Conservation (phyloP, 2,113 vertebrate species). For the Triplophysa rosa region DNA sequence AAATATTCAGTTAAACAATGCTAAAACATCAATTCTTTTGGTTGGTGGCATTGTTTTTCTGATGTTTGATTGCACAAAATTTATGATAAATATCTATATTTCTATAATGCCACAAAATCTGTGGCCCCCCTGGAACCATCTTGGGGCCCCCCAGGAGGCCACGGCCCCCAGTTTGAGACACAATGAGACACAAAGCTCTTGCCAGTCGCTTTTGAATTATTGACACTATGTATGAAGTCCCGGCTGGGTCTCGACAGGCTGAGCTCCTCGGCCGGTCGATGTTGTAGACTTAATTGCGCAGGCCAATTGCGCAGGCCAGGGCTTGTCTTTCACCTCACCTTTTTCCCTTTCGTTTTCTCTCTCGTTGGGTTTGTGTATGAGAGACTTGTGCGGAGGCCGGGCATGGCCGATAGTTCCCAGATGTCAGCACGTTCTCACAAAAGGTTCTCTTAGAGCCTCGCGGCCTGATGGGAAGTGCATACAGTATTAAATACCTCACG, state of each 20-base stretch:
- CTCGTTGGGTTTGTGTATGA: too few species aligned
- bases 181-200: neutral
- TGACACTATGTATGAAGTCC: slow-evolving; percentile 23
- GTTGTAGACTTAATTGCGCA: slow-evolving; percentile 8
- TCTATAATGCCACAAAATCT: too few species aligned
- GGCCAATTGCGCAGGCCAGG: neutral
- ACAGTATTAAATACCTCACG: slow-evolving; percentile 30
- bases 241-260: neutral
- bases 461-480: slow-evolving; percentile 33
- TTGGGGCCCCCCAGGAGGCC: too few species aligned
- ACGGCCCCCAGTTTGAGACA: too few species aligned
- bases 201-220: slow-evolving; percentile 12
- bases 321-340: neutral
- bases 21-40: too few species aligned
- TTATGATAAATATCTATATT: too few species aligned
- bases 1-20: too few species aligned
- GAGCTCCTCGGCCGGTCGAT: slow-evolving; percentile 12
- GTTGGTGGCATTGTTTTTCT: too few species aligned
- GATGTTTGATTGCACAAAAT: too few species aligned
- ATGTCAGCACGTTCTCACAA: slow-evolving; percentile 41
- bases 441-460: neutral
- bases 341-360: neutral
- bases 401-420: slow-evolving; percentile 46
- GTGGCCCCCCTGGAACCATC: too few species aligned
- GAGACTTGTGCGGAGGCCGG: slow-evolving; percentile 2